Base-by-base conservation (phyloP, 2,797 vertebrate species). In the Staurois parvus region DNA sequence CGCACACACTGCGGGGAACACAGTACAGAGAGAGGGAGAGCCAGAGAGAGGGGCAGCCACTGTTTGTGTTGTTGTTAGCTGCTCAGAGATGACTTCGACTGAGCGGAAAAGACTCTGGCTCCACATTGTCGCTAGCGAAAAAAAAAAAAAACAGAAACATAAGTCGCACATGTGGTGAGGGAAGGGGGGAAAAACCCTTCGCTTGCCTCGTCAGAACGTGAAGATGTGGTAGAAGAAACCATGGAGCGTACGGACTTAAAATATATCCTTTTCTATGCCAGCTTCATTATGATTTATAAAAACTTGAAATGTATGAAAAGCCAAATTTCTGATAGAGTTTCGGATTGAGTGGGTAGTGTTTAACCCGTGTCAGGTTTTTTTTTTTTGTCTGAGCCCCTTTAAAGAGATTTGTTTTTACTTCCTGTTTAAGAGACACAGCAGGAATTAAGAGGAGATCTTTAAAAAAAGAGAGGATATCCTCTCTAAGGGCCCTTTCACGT, bases 31-130 rank as follows among this genome's bases (percentile, higher is more conserved):
- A 40, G 9, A 70, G 78, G 56, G 26, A 9, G 72, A 52, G 48
- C 48, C 48, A 81, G 78, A 88, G 87, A 88, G 87, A 74, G 89
- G 84, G 88, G 79, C 88, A 75, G 88, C 68, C 87, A 79, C 83
- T 92, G 92, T 93, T 93, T 91, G 93, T 92, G 91, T 89, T 93
- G 93, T 91, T 92, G 87, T 91, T 90, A 93, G 92, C 89, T 91
- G 91, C 91, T 91, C 90, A 87, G 84, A 90, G 91, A 88, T 88
- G 89, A 89, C 89, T 88, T 88, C 89, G 90, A 88, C 87, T 88
- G 79, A 91, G 88, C 90, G 93, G 93, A 92, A n/a, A 93, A 91
- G 89, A 91, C 88, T 88, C 89, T 82, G 93, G 93, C 93, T 94
- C 93, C 93, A 92, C 90, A 84, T 88, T 93, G 93, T 92, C 93